phyloP scores from a whole-genome alignment of 2,113 vertebrate genomes.

The Heterotilapia buettikoferi region DNA sequence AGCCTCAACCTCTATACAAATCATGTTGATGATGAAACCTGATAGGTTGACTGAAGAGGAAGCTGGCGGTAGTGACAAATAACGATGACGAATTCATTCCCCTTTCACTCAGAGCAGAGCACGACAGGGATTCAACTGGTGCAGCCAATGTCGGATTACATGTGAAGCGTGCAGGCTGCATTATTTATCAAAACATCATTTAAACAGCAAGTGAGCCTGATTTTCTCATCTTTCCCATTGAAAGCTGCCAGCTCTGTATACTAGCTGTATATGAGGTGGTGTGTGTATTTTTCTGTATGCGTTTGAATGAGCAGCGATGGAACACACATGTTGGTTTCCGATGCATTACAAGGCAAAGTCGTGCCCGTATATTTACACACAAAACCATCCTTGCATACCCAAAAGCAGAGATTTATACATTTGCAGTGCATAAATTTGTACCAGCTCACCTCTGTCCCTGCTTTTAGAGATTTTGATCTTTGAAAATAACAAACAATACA shows the following conservation, averaged over 20 bases:
- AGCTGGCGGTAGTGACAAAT: slow-evolving; percentile 36
- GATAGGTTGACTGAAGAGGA: slow-evolving; percentile 53
- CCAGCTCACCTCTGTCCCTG: background rate
- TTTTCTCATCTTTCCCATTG: slow-evolving; percentile 13
- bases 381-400: background rate
- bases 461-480: background rate
- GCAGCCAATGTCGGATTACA: slow-evolving; percentile 48
- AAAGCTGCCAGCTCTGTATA: background rate
- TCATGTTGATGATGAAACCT: slow-evolving; percentile 44
- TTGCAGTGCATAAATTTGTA: background rate
- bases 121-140: slow-evolving; percentile 8
- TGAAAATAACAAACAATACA: background rate
- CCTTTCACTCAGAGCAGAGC: slow-evolving; percentile 12
- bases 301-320: background rate
- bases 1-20: slow-evolving; percentile 47
- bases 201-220: slow-evolving; percentile 35
- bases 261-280: background rate
- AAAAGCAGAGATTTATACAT: background rate
- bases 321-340: background rate
- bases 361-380: background rate
- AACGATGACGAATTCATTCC: slow-evolving; percentile 49
- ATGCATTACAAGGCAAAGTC: background rate
- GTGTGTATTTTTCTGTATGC: background rate
- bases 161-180: slow-evolving; percentile 33
- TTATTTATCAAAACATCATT: slow-evolving; percentile 64